Conservation (phyloP, 2,888 invertebrate species). For the Azorinus chamasolen region DNA sequence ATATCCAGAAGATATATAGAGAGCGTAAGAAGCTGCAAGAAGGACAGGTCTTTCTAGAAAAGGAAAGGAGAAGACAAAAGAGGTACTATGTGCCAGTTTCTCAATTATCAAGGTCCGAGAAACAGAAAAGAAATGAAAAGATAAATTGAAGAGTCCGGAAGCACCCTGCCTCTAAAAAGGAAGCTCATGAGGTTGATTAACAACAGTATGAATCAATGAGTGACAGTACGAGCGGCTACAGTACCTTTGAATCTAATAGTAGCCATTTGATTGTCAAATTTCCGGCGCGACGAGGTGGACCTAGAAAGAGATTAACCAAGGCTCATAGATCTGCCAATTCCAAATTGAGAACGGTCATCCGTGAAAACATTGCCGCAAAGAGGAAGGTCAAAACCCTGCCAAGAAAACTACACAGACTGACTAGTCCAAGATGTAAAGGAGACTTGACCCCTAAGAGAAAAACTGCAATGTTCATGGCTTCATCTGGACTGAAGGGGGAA, state of each 20-base stretch:
- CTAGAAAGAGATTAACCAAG: not conserved
- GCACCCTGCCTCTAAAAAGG: not conserved
- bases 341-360: too few relatives aligned
- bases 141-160: constrained; percentile 8
- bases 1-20: not conserved
- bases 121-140: not conserved
- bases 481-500: too few relatives aligned
- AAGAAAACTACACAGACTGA: too few relatives aligned
- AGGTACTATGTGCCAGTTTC: too few relatives aligned
- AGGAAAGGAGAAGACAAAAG: constrained; percentile 2
- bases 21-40: too few relatives aligned
- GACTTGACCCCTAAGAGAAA: too few relatives aligned
- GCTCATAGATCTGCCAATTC: not conserved
- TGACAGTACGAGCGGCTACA: not conserved
- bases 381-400: too few relatives aligned
- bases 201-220: not conserved
- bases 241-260: not conserved
- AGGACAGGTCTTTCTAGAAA: not conserved
- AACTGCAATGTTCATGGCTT: too few relatives aligned
- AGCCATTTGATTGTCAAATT: not conserved
- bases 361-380: too few relatives aligned
- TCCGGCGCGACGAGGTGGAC: not conserved
- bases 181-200: not conserved
- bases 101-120: not conserved
- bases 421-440: too few relatives aligned